These are phyloP conservation scores for Drosophila pruinosa DNA, from an alignment of 1,140 invertebrate genomes.

Conservation along the genomic window DNA sequence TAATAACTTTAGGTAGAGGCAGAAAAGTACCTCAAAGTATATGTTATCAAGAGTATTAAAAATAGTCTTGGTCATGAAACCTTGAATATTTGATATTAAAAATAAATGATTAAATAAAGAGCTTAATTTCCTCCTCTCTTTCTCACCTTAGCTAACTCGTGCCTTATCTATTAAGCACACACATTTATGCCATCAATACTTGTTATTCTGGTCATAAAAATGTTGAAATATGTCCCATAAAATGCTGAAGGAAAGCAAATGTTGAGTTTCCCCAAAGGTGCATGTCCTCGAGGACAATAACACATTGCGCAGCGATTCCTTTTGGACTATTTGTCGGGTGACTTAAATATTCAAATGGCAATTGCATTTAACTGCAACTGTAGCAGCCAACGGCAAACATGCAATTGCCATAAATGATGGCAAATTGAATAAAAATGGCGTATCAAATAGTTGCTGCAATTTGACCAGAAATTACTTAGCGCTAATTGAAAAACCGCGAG, in stretches of 20 bases:
- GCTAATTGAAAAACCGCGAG: conserved; percentile 57
- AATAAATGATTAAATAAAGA: no score
- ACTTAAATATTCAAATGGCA: conserved; percentile 54
- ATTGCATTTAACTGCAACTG: not conserved
- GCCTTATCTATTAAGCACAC: not conserved
- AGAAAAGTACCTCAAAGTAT: no score
- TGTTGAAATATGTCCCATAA: not conserved
- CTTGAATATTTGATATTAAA: no score
- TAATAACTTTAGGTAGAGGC: not conserved
- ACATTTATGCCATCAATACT: not conserved
- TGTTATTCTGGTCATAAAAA: not conserved
- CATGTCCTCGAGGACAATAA: conserved; percentile 35
- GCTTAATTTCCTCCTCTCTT: not conserved
- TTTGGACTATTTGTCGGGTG: conserved; percentile 8
- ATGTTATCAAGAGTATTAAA: no score
- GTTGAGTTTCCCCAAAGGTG: conserved; percentile 18
- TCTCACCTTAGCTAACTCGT: not conserved
- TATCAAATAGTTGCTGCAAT: conserved; percentile 46
- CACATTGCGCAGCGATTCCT: conserved; percentile 4
- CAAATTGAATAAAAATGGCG: conserved; percentile 37
- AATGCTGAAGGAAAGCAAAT: not conserved
- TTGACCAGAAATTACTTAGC: conserved; percentile 43
- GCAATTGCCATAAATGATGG: conserved; percentile 47
- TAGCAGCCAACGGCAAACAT: conserved; percentile 6
- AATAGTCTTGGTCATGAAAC: no score